Percentiles rank a stretch among this genome's conserved stretches.
Conservation (phyloP, 1,140 invertebrate genomes). For the Melanaphis sacchari region DNA sequence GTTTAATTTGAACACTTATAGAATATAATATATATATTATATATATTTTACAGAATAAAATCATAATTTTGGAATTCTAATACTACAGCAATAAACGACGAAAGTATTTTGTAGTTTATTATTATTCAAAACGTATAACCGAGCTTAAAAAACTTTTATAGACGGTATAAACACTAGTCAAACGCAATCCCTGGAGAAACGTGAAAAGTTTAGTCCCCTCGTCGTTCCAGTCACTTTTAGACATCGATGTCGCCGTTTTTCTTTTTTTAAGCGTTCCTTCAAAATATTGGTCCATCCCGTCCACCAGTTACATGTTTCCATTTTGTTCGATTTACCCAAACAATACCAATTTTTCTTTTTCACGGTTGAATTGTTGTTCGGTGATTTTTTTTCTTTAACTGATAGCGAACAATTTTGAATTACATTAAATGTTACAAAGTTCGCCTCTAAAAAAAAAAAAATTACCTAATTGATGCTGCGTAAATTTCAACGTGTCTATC, state of each 20-base stretch:
- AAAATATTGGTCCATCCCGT: neutral
- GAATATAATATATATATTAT: no score
- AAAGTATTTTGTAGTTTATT: neutral
- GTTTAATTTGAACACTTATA: no score
- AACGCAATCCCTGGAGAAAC: neutral
- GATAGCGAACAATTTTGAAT: neutral
- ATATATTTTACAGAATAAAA: no score
- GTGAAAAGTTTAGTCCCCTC: slow-evolving; percentile 9
- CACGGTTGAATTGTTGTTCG: neutral
- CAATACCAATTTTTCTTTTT: neutral
- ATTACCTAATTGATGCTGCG: neutral
- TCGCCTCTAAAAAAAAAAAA: neutral
- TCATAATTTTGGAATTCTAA: no score
- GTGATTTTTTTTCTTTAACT: neutral
- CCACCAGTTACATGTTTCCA: neutral
- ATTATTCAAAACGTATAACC: neutral
- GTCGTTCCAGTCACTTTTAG: neutral
- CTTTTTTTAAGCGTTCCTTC: neutral
- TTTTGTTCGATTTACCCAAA: neutral
- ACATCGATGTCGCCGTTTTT: neutral
- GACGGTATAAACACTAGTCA: slow-evolving; percentile 24
- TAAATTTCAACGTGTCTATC: neutral
- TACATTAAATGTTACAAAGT: neutral
- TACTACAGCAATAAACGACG: neutral
- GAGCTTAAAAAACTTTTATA: neutral